These are phyloP conservation scores for Calephelis virginiensis DNA, from an alignment of 1,140 invertebrate genomes.

Conservation along the genomic window DNA sequence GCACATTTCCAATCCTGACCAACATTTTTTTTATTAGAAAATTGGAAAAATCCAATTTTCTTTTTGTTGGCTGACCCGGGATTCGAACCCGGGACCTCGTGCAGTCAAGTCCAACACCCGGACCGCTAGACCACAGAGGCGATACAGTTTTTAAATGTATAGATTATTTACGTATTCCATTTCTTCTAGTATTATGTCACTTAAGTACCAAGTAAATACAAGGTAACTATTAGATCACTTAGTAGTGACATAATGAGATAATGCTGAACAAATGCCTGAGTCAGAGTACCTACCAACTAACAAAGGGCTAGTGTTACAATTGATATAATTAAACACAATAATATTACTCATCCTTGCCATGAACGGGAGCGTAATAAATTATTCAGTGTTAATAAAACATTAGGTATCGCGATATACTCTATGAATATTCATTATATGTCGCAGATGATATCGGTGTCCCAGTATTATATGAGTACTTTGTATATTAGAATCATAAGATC, in stretches of 20 bases:
- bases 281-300: conserved; percentile 22
- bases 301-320: conserved; percentile 41
- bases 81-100: too few species aligned
- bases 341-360: conserved; percentile 37
- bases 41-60: too few species aligned
- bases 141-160: too few species aligned
- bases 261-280: conserved; percentile 3
- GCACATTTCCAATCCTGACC: too few species aligned
- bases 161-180: too few species aligned
- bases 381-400: conserved; percentile 17
- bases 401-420: conserved; percentile 6
- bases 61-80: too few species aligned
- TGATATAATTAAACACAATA: conserved; percentile 46
- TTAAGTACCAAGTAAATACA: too few species aligned
- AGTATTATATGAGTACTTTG: background rate
- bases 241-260: conserved; percentile 7
- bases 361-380: conserved; percentile 18
- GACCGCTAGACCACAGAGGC: too few species aligned
- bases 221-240: background rate
- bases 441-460: conserved; percentile 11
- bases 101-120: too few species aligned
- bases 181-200: too few species aligned
- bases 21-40: too few species aligned
- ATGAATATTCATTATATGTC: conserved; percentile 12
- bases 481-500: too few species aligned